Conservation (phyloP, 1,140 invertebrate genomes). For the Tetramorium alpestre region DNA sequence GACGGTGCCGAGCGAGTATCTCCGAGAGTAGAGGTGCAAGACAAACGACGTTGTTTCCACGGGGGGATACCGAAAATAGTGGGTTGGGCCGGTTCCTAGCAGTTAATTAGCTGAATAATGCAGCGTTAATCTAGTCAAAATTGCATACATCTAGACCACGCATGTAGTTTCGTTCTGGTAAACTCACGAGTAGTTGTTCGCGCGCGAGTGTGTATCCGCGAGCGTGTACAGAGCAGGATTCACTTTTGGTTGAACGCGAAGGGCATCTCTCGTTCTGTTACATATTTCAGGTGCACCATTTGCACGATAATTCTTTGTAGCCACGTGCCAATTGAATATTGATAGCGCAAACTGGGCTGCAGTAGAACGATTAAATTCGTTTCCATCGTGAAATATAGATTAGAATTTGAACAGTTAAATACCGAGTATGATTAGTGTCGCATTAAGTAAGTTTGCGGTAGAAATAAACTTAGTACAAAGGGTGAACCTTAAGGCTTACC, state of each 20-base stretch:
- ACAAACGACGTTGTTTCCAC: conserved; percentile 75
- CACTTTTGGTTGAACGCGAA: conserved; percentile 61
- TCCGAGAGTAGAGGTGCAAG: conserved; percentile 66
- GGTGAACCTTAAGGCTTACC: conserved; percentile 34
- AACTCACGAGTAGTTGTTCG: conserved; percentile 71
- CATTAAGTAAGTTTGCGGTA: conserved; percentile 40
- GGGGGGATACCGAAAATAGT: conserved; percentile 74
- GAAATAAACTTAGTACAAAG: conserved; percentile 40
- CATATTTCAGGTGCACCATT: conserved; percentile 74
- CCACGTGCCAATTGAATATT: conserved; percentile 44
- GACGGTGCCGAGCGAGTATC: conserved; percentile 23
- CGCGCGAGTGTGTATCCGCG: conserved; percentile 39
- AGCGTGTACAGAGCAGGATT: conserved; percentile 43
- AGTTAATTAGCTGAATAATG: conserved; percentile 85
- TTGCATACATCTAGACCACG: conserved; percentile 80
- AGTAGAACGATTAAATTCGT: conserved; percentile 28
- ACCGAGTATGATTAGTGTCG: conserved; percentile 2
- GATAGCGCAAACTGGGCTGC: conserved; percentile 4
- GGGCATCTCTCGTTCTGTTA: conserved; percentile 70
- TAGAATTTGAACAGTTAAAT: conserved; percentile 15
- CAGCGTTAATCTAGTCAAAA: conserved; percentile 84
- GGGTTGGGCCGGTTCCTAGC: conserved; percentile 70
- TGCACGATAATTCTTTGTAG: conserved; percentile 34
- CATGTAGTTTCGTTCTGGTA: conserved; percentile 77
- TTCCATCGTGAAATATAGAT: background rate